Evolutionary conservation across 2,797 vertebrate genomes (phyloP), one percentile per base, ranked within the genome.

Genomic region (Danio aesculapii): DNA sequence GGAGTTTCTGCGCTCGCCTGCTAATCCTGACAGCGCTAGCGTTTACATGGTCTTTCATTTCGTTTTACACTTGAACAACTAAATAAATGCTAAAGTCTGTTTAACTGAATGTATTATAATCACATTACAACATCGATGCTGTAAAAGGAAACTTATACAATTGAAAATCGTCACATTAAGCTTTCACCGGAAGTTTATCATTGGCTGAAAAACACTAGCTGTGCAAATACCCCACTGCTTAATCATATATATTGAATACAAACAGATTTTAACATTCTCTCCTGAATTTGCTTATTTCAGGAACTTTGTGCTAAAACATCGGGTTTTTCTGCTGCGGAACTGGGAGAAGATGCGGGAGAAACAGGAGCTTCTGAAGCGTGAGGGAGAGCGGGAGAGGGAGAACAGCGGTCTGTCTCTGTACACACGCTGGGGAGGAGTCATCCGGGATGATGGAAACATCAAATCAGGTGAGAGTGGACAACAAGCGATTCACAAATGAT

Each of bases 341-440:
- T 99, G 98, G 98, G 98, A 99, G 81, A 98, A 97, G 90, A 98
- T 98, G 91, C 94, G 94, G 44, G 97, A 98, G 83, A 98, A 98
- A 58, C 98, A 98, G 41, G 97, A 99, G 88, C 93, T 98, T 50
- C 94, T 96, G 83, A 98, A 98, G 89, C 94, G 95, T 2, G 95
- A 95, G 70, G 94, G 92, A 0, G 92, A 96, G 85, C 90, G 90
- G 44, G 92, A 97, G 53, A 75, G 92, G 76, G 94, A 94, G 4
- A 49, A 89, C 79, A 92, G 93, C 76, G 92, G 92, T 16, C 89
- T 96, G 0, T 97, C 97, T 0, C 87, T 98, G 0, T 99, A 98
- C 70, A 94, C 90, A 0, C 97, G 98, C 86, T 99, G 97, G 97
- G 97, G 95, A 19, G 94, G 95, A 5, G 97, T 99, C 81, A 97